Percentiles rank a stretch among this genome's conserved stretches.
Evolutionary conservation across 2,113 vertebrate species (phyloP).

Genomic region (Indicator indicator): DNA sequence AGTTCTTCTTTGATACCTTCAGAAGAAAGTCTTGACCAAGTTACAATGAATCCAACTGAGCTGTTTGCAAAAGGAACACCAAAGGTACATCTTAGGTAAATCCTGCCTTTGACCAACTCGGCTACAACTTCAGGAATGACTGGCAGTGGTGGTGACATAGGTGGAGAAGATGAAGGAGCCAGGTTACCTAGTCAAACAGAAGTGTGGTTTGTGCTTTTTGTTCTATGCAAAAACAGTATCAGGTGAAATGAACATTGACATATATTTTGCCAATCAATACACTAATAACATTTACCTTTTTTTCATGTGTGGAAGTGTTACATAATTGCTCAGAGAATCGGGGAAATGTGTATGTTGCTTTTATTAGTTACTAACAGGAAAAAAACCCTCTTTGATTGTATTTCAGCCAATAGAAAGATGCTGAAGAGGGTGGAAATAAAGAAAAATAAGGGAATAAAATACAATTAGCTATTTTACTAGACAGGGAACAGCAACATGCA

Average conservation of each 20-base stretch:
- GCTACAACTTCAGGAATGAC: slow-evolving; percentile 74
- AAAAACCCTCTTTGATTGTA: neutral
- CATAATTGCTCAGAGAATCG: neutral
- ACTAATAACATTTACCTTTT: neutral
- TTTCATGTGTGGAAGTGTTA: neutral
- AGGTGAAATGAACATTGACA: neutral
- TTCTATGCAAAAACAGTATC: neutral
- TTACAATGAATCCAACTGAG: slow-evolving; percentile 82
- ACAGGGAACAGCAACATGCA: neutral
- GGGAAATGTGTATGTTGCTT: neutral
- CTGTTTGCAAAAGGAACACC: slow-evolving; percentile 66
- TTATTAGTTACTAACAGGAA: neutral
- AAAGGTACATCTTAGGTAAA: slow-evolving; percentile 86
- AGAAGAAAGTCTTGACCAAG: slow-evolving; percentile 86
- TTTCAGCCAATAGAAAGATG: neutral
- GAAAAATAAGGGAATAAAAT: neutral
- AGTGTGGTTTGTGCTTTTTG: neutral
- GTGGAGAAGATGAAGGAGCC: neutral
- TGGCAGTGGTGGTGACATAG: slow-evolving; percentile 65
- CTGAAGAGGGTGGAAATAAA: rapidly evolving
- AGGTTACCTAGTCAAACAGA: slow-evolving; percentile 57
- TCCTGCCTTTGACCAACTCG: slow-evolving; percentile 67
- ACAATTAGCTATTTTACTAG: neutral
- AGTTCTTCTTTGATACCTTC: slow-evolving; percentile 85
- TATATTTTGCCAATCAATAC: neutral